Percentiles rank a stretch among this genome's conserved stretches.
These are phyloP conservation scores for Danio choprae DNA, from an alignment of 2,797 vertebrate genomes.

Conservation along the genomic window DNA sequence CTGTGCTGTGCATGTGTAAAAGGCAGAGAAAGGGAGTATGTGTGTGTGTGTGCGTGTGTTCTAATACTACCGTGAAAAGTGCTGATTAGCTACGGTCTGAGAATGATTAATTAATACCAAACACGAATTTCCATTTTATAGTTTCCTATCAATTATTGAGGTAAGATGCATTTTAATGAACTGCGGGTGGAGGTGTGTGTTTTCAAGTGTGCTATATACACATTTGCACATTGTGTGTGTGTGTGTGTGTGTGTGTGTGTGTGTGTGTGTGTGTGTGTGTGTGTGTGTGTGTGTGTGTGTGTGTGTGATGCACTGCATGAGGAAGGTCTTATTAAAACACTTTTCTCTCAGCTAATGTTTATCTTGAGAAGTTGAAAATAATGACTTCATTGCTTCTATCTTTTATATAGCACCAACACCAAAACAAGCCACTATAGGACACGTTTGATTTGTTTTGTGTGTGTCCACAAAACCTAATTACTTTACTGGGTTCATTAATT, in stretches of 20 bases:
- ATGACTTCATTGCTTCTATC: constrained; percentile 45
- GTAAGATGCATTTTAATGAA: constrained; percentile 63
- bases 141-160: constrained; percentile 65
- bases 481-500: constrained; percentile 8
- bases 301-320: constrained; percentile 16
- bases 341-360: constrained; percentile 49
- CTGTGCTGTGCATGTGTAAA: constrained; percentile 36
- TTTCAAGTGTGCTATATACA: constrained; percentile 5
- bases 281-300: constrained; percentile 21
- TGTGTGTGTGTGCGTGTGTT: constrained; percentile 27
- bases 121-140: constrained; percentile 63
- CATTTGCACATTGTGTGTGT: constrained; percentile 15
- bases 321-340: constrained; percentile 44
- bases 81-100: constrained; percentile 57
- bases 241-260: constrained; percentile 32
- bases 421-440: constrained; percentile 16
- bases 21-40: neutral
- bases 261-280: constrained; percentile 28
- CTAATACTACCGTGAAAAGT: constrained; percentile 55
- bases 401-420: constrained; percentile 23
- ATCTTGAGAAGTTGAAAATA: constrained; percentile 47
- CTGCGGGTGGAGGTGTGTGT: constrained; percentile 35
- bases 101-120: constrained; percentile 65
- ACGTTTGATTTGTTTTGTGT: constrained; percentile 39
- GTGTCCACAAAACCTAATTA: constrained; percentile 23